Conservation (phyloP, 2,888 invertebrate species). For the Ceramica pisi region DNA sequence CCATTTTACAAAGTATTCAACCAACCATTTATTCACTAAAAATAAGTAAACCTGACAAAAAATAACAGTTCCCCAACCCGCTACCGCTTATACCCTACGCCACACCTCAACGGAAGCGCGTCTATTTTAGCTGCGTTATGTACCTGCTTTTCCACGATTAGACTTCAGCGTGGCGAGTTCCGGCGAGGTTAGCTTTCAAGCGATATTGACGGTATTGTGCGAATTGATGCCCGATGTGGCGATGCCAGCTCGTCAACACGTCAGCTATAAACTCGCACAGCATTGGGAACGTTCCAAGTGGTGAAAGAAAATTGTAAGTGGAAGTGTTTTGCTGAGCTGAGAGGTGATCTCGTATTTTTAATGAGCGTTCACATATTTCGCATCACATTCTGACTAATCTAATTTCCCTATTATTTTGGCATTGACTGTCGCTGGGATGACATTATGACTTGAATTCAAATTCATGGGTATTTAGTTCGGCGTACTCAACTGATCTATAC, state of each 20-base stretch:
- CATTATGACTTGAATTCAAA: no score
- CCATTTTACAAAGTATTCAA: not conserved
- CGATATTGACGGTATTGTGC: slow-evolving; percentile 54
- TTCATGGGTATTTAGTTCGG: no score
- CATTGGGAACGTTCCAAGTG: slow-evolving; percentile 1
- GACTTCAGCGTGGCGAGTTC: slow-evolving; percentile 77
- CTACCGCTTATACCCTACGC: slow-evolving; percentile 30
- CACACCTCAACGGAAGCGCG: slow-evolving; percentile 79
- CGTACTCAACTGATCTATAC: no score
- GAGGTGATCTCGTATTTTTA: no score
- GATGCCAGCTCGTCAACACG: no score
- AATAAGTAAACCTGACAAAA: no score
- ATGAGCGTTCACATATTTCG: no score
- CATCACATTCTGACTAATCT: no score
- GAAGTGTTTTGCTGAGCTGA: not conserved
- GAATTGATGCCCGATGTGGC: slow-evolving; percentile 41
- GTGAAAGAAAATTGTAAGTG: not conserved
- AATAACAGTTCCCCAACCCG: not conserved
- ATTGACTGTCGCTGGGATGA: no score
- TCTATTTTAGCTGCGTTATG: slow-evolving; percentile 68
- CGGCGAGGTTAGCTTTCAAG: slow-evolving; percentile 71
- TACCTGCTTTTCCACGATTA: slow-evolving; percentile 81
- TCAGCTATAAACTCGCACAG: no score
- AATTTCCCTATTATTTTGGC: no score
- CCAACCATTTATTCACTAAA: not conserved